phyloP scores from a whole-genome alignment of 1,140 invertebrate species.

The Panagrolaimus sp. region DNA sequence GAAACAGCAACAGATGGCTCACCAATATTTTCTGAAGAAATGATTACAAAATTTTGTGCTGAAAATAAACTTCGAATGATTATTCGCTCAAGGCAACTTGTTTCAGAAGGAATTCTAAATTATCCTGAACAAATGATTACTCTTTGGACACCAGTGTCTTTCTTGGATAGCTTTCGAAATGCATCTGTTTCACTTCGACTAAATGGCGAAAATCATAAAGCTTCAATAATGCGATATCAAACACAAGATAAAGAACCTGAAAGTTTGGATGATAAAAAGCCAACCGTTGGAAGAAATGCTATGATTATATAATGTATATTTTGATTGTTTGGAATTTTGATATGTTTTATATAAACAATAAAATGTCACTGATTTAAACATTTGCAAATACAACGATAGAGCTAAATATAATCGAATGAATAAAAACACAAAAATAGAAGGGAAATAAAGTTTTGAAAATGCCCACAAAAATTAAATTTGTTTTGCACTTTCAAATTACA shows the following conservation, averaged over 20 bases:
- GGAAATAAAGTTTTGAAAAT: no score
- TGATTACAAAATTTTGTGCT: constrained; percentile 10
- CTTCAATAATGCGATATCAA: constrained; percentile 6
- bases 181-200: constrained; percentile 5
- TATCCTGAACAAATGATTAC: constrained; percentile 17
- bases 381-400: no score
- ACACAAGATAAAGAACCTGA: constrained; percentile 18
- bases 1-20: constrained; percentile 13
- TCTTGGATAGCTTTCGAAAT: constrained; percentile 23
- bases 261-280: constrained; percentile 23
- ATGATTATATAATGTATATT: constrained; percentile 15
- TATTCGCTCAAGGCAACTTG: constrained; percentile 18
- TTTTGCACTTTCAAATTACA: no score
- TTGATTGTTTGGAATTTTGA: no score
- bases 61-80: constrained; percentile 20
- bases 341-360: no score
- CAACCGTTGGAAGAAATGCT: constrained; percentile 14
- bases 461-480: no score
- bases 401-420: no score
- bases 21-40: constrained; percentile 13
- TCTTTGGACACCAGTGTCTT: constrained; percentile 19
- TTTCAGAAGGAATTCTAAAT: constrained; percentile 21
- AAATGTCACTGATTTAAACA: no score
- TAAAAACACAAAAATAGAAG: no score
- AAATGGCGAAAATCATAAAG: constrained; percentile 15